Conservation (phyloP, 1,140 invertebrate genomes). For the Akabosia matsudoensis region DNA sequence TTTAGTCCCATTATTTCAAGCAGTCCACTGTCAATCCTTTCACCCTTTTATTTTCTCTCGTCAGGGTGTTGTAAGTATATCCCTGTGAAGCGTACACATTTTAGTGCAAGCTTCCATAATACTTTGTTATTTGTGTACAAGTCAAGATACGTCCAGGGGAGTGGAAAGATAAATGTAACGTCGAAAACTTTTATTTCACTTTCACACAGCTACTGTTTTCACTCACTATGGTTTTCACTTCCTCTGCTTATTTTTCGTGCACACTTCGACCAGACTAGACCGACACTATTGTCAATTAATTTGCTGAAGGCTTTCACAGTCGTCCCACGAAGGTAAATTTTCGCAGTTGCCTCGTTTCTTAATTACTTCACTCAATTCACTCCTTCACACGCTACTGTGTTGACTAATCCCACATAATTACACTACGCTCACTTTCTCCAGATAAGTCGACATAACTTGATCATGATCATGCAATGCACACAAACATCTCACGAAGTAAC, state of each 20-base stretch:
- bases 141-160: not conserved
- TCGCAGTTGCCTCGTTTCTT: not conserved
- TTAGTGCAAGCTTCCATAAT: not conserved
- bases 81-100: not conserved
- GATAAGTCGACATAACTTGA: too few relatives aligned
- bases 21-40: not conserved
- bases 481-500: too few relatives aligned
- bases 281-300: not conserved
- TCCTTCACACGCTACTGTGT: not conserved
- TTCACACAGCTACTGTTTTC: not conserved
- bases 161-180: not conserved
- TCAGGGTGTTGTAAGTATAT: not conserved
- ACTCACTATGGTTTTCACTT: not conserved
- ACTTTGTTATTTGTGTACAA: not conserved
- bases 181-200: not conserved
- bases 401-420: not conserved
- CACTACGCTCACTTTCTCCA: too few relatives aligned
- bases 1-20: constrained; percentile 12
- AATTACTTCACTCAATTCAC: not conserved
- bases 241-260: not conserved
- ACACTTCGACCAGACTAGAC: not conserved
- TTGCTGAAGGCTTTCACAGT: not conserved
- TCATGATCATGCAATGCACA: too few relatives aligned
- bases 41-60: not conserved
- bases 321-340: not conserved